Percentiles rank a stretch among this genome's conserved stretches.
Evolutionary conservation across 2,888 invertebrate genomes (phyloP).

Genomic region (Dyspetes luteomarginatus): DNA sequence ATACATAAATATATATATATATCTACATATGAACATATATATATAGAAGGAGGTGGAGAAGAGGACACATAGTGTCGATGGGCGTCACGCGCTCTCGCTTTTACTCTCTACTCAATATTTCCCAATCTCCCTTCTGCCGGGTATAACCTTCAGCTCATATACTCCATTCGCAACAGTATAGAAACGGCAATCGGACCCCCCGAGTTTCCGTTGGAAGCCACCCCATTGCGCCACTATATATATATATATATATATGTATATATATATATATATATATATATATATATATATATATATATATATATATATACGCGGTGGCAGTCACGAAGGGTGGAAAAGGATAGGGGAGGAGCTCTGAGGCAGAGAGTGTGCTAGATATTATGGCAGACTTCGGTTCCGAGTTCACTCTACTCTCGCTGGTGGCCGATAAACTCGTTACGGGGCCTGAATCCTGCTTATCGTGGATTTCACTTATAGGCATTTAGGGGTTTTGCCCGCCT

Average conservation of each 20-base stretch:
- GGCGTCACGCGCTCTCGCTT: conserved; percentile 55
- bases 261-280: too few species aligned
- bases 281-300: too few species aligned
- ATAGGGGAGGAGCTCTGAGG: background rate
- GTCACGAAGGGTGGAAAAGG: conserved; percentile 5
- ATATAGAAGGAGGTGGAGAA: background rate
- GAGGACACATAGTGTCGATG: conserved; percentile 52
- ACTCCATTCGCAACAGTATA: conserved; percentile 11
- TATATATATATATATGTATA: too few species aligned
- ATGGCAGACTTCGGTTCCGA: conserved; percentile 36
- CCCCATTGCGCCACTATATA: conserved; percentile 27
- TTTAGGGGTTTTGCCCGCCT: conserved; percentile 65
- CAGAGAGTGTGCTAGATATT: conserved; percentile 53
- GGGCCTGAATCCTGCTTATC: conserved; percentile 80
- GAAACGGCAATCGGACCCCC: conserved; percentile 34
- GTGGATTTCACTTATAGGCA: conserved; percentile 71
- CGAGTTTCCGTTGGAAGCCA: conserved; percentile 42
- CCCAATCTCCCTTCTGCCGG: conserved; percentile 24
- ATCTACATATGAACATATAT: background rate
- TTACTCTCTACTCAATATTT: conserved; percentile 24
- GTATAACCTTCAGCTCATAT: background rate
- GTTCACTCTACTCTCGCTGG: conserved; percentile 46
- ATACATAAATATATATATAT: background rate
- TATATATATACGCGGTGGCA: too few species aligned
- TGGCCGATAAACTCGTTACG: conserved; percentile 81